Evolutionary conservation across 1,140 invertebrate species (phyloP).

Genomic region (Trichonephila clavata): DNA sequence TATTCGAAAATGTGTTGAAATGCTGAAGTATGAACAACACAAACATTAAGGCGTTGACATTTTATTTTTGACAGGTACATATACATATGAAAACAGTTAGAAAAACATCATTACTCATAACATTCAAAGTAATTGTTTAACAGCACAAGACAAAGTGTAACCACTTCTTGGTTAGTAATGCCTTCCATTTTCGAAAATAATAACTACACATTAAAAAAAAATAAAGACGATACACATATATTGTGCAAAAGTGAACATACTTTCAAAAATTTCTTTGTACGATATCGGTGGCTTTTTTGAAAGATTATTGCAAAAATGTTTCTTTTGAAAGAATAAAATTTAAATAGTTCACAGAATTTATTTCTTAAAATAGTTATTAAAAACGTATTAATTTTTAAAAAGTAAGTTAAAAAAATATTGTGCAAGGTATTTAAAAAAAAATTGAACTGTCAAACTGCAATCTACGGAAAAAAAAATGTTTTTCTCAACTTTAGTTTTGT

Average conservation of each 20-base stretch:
- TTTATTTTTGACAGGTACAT: constrained; percentile 51
- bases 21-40: not conserved
- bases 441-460: too few species aligned
- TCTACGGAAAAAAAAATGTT: too few species aligned
- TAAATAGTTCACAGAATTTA: too few species aligned
- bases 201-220: not conserved
- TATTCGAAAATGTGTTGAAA: not conserved
- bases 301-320: not conserved
- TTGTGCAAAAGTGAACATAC: constrained; percentile 51
- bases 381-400: too few species aligned
- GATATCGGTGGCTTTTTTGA: constrained; percentile 25
- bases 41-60: constrained; percentile 26
- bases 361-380: too few species aligned
- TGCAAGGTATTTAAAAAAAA: too few species aligned
- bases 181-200: constrained; percentile 16
- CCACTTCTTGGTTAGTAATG: not conserved
- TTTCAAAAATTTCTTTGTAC: constrained; percentile 17
- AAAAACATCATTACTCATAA: constrained; percentile 45
- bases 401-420: too few species aligned
- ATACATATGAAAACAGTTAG: constrained; percentile 69
- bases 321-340: too few species aligned
- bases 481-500: too few species aligned
- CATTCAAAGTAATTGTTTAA: not conserved
- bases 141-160: not conserved
- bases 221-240: constrained; percentile 5